Conservation (phyloP, 2,113 vertebrate genomes). For the Tringa solitaria region DNA sequence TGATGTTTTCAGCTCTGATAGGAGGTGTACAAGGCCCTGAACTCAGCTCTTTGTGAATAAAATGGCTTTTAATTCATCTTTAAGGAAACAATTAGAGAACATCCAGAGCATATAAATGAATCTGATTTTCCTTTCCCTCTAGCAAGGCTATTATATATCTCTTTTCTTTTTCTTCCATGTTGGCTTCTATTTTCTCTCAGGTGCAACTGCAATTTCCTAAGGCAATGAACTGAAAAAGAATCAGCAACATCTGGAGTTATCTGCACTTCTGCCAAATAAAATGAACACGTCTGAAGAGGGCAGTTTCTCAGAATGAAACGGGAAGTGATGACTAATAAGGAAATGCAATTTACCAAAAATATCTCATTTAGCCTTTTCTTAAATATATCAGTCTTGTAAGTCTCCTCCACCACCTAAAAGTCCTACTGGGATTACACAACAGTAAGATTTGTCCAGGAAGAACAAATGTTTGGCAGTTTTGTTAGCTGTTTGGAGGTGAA, state of each 20-base stretch:
- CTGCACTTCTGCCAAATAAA: conserved; percentile 39
- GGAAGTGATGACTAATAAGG: conserved; percentile 49
- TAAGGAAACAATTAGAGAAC: conserved; percentile 41
- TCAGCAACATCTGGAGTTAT: conserved; percentile 47
- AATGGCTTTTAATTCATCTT: conserved; percentile 42
- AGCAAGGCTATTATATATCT: conserved; percentile 2
- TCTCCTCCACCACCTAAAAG: neutral
- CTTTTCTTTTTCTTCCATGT: conserved; percentile 45
- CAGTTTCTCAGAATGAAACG: conserved; percentile 41
- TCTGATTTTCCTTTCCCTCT: conserved; percentile 36
- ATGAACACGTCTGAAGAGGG: neutral
- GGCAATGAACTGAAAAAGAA: conserved; percentile 46
- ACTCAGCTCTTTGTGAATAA: conserved; percentile 19
- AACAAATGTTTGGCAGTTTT: neutral
- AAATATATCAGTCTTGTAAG: neutral
- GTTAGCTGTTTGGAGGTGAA: neutral
- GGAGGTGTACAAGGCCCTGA: neutral
- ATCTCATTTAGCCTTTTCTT: conserved; percentile 20
- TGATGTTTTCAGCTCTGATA: neutral
- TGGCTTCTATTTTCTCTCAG: conserved; percentile 57
- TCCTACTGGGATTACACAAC: neutral
- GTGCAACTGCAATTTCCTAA: conserved; percentile 55
- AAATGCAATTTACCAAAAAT: conserved; percentile 49
- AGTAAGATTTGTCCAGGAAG: neutral
- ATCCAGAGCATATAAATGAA: conserved; percentile 27